Base-by-base conservation (phyloP, 2,888 invertebrate genomes). In the Junonia oenone region DNA sequence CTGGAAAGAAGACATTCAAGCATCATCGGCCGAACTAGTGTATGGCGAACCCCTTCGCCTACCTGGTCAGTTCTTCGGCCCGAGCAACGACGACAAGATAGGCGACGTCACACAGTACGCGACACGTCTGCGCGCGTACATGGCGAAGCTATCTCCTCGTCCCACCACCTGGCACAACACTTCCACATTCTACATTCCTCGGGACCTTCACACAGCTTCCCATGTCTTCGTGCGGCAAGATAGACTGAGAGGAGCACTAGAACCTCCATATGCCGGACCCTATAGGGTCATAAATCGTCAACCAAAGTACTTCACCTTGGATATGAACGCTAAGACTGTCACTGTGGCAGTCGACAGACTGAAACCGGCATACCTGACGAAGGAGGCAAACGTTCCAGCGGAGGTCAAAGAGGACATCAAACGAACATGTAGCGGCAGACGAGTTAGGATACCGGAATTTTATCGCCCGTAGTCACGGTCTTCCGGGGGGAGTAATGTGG, bases 11-110 rank as follows among this genome's bases (percentile, higher is more conserved):
- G 71, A 71, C 46, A 31, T 66, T 0, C 22, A 60, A 33, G 54
- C 66, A 6, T 61, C 67, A 6, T 15, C 65, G 37, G 69, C 69
- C 2, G 67, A 69, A n/a, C 27, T 70, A 2, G 66, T 72, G 2
- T 67, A 63, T 38, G 68, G 68, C 8, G 62, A 66, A 19, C 56
- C 63, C 0, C 59, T 69, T 1, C 60, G 67, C 0, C 53, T 69
- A 6, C 68, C 69, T 3, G 68, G 69, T 3, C 65, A 69, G 37
- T 64, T 68, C 46, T 14, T 69, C n/a, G 14, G 40, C 13, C 35
- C 58, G 5, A 27, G 14, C 15, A 13, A 14, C 11, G 14, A 29
- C 15, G 27, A 45, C 43, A 11, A 46, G 51, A 48, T 15, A 27
- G 51, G n/a, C 2, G 55, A 58, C 45, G 15, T 45, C 8, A 52